Percentiles rank a stretch among this genome's conserved stretches.
These are phyloP conservation scores for Samia ricini DNA, from an alignment of 1,140 invertebrate genomes.

Conservation along the genomic window DNA sequence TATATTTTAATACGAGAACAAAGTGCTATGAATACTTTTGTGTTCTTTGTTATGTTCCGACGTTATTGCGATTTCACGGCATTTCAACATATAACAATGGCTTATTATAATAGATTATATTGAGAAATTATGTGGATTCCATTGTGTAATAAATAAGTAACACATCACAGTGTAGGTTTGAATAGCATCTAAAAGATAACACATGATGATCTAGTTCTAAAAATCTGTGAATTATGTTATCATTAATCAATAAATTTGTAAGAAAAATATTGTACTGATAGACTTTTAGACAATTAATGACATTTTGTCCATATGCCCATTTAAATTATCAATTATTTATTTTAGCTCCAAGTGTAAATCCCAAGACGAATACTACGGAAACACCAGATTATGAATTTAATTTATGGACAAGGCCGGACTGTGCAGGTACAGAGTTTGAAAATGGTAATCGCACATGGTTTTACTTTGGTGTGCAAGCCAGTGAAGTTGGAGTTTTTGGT, in stretches of 20 bases:
- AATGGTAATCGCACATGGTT: constrained; percentile 97
- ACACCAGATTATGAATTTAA: constrained; percentile 89
- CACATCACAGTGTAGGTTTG: too few relatives aligned
- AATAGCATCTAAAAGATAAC: background rate
- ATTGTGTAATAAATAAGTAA: too few relatives aligned
- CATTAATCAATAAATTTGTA: background rate
- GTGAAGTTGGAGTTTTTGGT: constrained; percentile 55
- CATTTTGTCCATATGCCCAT: background rate
- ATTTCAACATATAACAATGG: background rate
- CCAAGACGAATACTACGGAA: constrained; percentile 52
- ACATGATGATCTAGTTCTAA: too few relatives aligned
- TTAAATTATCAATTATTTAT: background rate
- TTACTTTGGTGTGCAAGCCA: constrained; percentile 90
- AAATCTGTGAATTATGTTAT: too few relatives aligned
- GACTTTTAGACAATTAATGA: background rate
- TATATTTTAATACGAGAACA: constrained; percentile 10
- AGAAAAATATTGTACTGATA: background rate
- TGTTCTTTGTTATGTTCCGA: background rate
- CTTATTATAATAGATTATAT: too few relatives aligned
- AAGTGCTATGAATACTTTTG: constrained; percentile 9
- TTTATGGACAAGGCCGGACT: constrained; percentile 94
- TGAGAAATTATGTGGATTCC: too few relatives aligned
- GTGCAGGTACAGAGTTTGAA: constrained; percentile 91
- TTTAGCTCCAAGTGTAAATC: constrained; percentile 50
- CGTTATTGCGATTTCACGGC: background rate